Percentiles rank a stretch among this genome's conserved stretches.
phyloP scores from a whole-genome alignment of 23 tunicate species.

The Oikopleura dioica region DNA sequence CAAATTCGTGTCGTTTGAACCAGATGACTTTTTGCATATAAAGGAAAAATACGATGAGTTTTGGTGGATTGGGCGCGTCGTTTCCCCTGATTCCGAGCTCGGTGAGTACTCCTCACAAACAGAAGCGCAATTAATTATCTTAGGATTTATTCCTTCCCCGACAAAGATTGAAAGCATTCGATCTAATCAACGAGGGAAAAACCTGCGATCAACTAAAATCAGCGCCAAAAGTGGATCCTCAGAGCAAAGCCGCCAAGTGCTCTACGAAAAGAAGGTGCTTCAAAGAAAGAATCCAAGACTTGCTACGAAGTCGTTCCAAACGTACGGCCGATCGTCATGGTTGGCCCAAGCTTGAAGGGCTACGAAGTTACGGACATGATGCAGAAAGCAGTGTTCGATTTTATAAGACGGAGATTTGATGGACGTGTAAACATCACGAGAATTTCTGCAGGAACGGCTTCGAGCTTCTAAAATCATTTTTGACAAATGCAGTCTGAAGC shows the following conservation, averaged over 20 bases:
- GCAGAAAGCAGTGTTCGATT: slow-evolving; percentile 99
- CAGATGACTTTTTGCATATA: slow-evolving; percentile 82
- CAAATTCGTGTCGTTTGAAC: slow-evolving; percentile 71
- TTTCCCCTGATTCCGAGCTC: slow-evolving; percentile 57
- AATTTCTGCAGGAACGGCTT: slow-evolving; percentile 67
- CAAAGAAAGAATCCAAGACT: slow-evolving; percentile 44
- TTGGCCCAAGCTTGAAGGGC: slow-evolving; percentile 72
- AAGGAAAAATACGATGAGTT: slow-evolving; percentile 87
- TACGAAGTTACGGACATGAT: slow-evolving; percentile 78
- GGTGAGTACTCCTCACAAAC: background rate
- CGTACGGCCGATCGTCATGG: slow-evolving; percentile 73
- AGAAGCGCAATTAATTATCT: background rate
- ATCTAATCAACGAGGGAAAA: background rate
- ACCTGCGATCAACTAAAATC: background rate
- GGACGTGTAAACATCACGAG: slow-evolving; percentile 65
- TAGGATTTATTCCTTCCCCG: slow-evolving; percentile 83
- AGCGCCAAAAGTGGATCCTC: background rate
- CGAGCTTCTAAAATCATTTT: too few relatives aligned
- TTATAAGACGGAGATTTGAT: slow-evolving; percentile 63
- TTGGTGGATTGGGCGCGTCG: slow-evolving; percentile 99
- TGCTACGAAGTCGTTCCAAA: slow-evolving; percentile 95
- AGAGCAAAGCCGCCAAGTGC: slow-evolving; percentile 12
- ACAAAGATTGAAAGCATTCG: slow-evolving; percentile 68
- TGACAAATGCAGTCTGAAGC: too few relatives aligned
- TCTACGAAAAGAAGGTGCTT: slow-evolving; percentile 23